Percentiles rank a stretch among this genome's conserved stretches.
These are phyloP conservation scores for Stramonita haemastoma DNA, from an alignment of 2,888 invertebrate genomes.

Conservation along the genomic window DNA sequence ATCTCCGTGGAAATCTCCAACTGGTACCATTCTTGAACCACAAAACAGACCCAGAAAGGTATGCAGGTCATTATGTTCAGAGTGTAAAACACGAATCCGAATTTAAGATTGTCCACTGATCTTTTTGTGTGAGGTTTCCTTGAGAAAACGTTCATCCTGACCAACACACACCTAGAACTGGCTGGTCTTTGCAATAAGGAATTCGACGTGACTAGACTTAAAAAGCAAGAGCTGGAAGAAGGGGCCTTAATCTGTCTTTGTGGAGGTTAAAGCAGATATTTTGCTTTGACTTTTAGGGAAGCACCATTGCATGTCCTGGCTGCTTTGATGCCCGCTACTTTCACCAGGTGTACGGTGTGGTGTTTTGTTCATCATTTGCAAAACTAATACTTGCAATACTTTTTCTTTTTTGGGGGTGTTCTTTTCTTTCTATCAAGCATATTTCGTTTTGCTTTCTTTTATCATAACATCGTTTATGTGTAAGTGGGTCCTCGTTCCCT, in stretches of 20 bases:
- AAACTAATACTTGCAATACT: too few species aligned
- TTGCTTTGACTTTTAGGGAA: background rate
- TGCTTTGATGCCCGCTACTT: too few species aligned
- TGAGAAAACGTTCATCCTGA: background rate
- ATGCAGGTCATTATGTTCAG: background rate
- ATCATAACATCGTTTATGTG: too few species aligned
- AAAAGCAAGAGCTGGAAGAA: background rate
- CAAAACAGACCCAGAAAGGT: background rate
- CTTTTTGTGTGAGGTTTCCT: background rate
- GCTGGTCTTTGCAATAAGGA: background rate
- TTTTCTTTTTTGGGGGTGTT: too few species aligned
- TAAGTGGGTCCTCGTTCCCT: too few species aligned
- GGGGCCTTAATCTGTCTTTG: background rate
- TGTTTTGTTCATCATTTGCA: too few species aligned
- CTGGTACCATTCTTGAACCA: background rate
- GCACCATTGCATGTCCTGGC: too few species aligned
- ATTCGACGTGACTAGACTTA: background rate
- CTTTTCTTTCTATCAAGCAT: too few species aligned
- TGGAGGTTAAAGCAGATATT: background rate
- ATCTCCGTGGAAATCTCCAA: background rate
- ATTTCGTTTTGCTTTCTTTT: too few species aligned
- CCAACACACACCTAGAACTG: background rate
- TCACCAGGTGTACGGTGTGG: too few species aligned
- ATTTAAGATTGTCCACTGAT: background rate
- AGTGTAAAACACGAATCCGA: background rate